Evolutionary conservation across 2,888 invertebrate species (phyloP).

Genomic region (Aproaerema taeniolella): DNA sequence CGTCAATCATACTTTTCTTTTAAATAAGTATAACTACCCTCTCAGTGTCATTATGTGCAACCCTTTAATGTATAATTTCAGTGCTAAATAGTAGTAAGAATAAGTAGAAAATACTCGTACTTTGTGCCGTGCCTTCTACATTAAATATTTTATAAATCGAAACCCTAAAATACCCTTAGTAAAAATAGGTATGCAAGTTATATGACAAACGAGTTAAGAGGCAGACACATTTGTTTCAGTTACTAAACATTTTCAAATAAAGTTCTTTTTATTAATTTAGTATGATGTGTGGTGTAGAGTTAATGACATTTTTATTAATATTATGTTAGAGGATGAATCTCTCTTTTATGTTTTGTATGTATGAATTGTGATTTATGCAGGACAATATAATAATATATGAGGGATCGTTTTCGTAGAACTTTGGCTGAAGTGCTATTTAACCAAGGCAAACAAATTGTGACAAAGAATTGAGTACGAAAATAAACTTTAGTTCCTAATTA

Average conservation of each 20-base stretch:
- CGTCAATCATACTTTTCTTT: not conserved
- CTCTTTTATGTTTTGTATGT: conserved; percentile 38
- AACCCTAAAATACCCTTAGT: conserved; percentile 14
- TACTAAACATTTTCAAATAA: not conserved
- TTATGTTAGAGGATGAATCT: conserved; percentile 41
- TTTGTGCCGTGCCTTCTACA: conserved; percentile 43
- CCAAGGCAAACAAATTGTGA: too few relatives aligned
- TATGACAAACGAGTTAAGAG: conserved; percentile 15
- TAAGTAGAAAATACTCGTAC: conserved; percentile 38
- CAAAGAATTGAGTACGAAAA: too few relatives aligned
- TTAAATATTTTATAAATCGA: conserved; percentile 25
- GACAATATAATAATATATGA: conserved; percentile 20
- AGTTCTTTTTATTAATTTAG: conserved; percentile 18
- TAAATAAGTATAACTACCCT: not conserved
- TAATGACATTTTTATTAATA: conserved; percentile 18
- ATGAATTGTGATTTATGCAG: conserved; percentile 34
- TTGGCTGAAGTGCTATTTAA: too few relatives aligned
- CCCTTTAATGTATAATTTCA: conserved; percentile 8
- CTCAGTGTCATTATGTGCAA: too few relatives aligned
- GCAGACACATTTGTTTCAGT: not conserved
- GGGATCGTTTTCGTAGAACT: conserved; percentile 15
- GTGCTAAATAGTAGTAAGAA: conserved; percentile 21
- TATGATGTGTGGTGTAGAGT: conserved; percentile 23
- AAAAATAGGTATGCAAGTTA: conserved; percentile 15
- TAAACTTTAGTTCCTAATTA: conserved; percentile 19